A percentile compares a stretch with the other conserved stretches of the same genome.
phyloP scores from a whole-genome alignment of 2,888 invertebrate species.

The Xylota sylvarum region DNA sequence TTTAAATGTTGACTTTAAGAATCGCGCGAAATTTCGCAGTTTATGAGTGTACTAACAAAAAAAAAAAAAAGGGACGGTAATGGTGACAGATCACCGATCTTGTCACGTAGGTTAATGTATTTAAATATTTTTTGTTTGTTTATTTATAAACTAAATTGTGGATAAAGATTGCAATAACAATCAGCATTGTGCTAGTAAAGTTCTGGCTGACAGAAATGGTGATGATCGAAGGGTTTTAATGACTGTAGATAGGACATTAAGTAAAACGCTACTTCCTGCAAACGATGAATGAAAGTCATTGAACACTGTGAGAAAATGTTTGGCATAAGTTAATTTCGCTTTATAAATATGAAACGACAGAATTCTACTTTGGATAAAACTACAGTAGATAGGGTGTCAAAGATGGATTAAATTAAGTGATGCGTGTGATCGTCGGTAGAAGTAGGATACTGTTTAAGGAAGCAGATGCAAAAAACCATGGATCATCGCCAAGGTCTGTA shows the following conservation, averaged over 20 bases:
- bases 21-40: constrained; percentile 46
- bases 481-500: no score
- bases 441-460: no score
- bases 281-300: constrained; percentile 9
- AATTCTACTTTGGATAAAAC: no score
- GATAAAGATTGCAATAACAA: background rate
- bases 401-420: no score
- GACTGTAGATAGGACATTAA: background rate
- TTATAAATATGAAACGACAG: background rate
- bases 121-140: background rate
- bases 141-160: background rate
- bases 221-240: constrained; percentile 8
- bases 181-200: background rate
- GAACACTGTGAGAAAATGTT: constrained; percentile 33
- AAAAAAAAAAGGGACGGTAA: constrained; percentile 19
- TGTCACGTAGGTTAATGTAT: constrained; percentile 28
- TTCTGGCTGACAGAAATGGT: background rate
- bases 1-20: constrained; percentile 22
- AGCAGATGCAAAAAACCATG: no score
- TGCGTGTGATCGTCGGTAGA: no score
- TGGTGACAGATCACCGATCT: constrained; percentile 55
- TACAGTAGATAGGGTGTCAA: no score
- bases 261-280: constrained; percentile 34
- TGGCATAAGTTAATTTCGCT: background rate
- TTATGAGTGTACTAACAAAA: constrained; percentile 35